These are phyloP conservation scores for Pseudotriccus pelzelni DNA, from an alignment of 2,797 vertebrate genomes.

Conservation along the genomic window DNA sequence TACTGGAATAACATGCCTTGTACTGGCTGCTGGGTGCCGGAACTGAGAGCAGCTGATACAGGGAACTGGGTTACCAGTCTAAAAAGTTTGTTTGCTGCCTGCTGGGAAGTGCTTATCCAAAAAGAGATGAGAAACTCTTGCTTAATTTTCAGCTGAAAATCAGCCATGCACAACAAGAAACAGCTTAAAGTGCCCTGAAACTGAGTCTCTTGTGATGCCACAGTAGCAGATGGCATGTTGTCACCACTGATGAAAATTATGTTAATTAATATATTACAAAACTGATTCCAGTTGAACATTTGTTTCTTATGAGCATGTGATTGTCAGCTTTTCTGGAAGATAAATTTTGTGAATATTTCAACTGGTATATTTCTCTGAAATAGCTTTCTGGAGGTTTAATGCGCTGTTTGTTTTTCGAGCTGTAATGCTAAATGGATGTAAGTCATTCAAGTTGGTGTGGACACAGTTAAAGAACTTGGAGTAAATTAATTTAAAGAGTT, in stretches of 20 bases:
- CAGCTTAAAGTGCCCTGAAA: constrained; percentile 10
- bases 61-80: neutral
- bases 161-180: neutral
- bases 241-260: constrained; percentile 54
- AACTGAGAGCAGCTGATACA: neutral
- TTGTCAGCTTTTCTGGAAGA: constrained; percentile 51
- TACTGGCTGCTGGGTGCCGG: neutral
- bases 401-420: constrained; percentile 15
- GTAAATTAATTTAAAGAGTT: neutral
- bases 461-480: neutral
- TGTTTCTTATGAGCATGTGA: constrained; percentile 17
- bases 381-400: constrained; percentile 27
- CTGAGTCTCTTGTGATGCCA: constrained; percentile 4
- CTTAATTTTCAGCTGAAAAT: constrained; percentile 9
- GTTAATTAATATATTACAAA: constrained; percentile 68
- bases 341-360: constrained; percentile 31
- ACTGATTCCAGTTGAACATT: constrained; percentile 42
- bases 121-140: neutral
- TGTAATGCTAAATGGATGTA: neutral
- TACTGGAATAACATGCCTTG: neutral
- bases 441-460: neutral
- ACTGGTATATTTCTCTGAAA: constrained; percentile 11
- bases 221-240: constrained; percentile 65
- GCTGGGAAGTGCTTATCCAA: neutral
- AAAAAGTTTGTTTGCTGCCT: neutral